These are phyloP conservation scores for Hestina assimilis DNA, from an alignment of 1,140 invertebrate genomes.

Conservation along the genomic window DNA sequence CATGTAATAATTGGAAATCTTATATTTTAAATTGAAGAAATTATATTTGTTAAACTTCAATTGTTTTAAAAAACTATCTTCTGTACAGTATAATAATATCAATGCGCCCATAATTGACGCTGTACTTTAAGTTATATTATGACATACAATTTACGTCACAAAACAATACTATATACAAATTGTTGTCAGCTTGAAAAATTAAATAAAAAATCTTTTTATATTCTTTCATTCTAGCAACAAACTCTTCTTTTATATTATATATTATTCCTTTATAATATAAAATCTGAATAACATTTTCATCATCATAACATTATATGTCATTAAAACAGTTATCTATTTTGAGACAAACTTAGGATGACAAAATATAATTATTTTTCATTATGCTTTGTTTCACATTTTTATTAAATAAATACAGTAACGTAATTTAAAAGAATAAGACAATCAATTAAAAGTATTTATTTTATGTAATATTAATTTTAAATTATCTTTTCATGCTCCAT, in stretches of 20 bases:
- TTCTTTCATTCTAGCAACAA: constrained; percentile 10
- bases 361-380: not conserved
- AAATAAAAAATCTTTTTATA: constrained; percentile 16
- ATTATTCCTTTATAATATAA: constrained; percentile 24
- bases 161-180: constrained; percentile 18
- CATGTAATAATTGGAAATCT: constrained; percentile 32
- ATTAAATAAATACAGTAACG: too few relatives aligned
- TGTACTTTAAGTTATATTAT: constrained; percentile 25
- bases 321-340: constrained; percentile 5
- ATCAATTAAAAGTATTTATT: too few relatives aligned
- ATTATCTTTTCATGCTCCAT: too few relatives aligned
- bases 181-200: constrained; percentile 10
- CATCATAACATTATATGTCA: constrained; percentile 29
- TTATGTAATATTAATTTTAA: too few relatives aligned
- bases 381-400: not conserved
- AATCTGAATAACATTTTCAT: constrained; percentile 32
- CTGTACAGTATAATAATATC: constrained; percentile 36
- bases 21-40: constrained; percentile 53
- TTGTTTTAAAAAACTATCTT: constrained; percentile 43
- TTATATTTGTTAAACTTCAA: constrained; percentile 50
- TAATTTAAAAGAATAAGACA: too few relatives aligned
- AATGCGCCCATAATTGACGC: constrained; percentile 27
- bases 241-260: too few relatives aligned
- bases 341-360: constrained; percentile 6
- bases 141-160: constrained; percentile 8